These are phyloP conservation scores for Volucella inflata DNA, from an alignment of 2,888 invertebrate species.

Conservation along the genomic window DNA sequence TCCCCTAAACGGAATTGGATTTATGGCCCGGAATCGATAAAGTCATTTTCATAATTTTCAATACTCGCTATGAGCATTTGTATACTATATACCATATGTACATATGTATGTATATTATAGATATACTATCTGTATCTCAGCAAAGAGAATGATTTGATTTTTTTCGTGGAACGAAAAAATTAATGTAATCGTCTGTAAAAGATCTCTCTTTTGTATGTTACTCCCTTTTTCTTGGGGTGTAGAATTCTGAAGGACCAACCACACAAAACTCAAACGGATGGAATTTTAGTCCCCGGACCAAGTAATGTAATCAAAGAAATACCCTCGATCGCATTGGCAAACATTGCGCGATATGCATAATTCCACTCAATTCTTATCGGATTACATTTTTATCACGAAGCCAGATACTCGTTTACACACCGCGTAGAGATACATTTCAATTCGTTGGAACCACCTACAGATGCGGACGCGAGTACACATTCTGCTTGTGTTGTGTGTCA, in stretches of 20 bases:
- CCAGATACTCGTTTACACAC: background rate
- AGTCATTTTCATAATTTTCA: constrained; percentile 70
- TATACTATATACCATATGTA: too few relatives aligned
- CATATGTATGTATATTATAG: too few relatives aligned
- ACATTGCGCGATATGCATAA: constrained; percentile 57
- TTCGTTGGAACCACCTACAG: constrained; percentile 3
- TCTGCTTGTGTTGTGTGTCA: background rate
- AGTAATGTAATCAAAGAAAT: constrained; percentile 57
- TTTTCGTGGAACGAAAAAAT: constrained; percentile 22
- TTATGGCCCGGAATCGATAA: constrained; percentile 54
- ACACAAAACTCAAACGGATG: constrained; percentile 21
- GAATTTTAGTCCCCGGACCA: constrained; percentile 30
- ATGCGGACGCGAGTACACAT: constrained; percentile 7
- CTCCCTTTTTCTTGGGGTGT: constrained; percentile 30
- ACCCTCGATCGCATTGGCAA: constrained; percentile 58
- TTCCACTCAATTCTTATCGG: constrained; percentile 59
- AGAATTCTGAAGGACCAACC: constrained; percentile 29
- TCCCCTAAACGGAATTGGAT: constrained; percentile 22
- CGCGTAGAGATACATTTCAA: constrained; percentile 18
- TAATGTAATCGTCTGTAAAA: constrained; percentile 72
- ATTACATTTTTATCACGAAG: constrained; percentile 49
- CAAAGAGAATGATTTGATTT: constrained; percentile 9
- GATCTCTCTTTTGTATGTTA: constrained; percentile 25
- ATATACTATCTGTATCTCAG: background rate
- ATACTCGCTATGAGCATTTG: constrained; percentile 32